These are phyloP conservation scores for Poecilobothrus nobilitatus DNA, from an alignment of 2,888 invertebrate genomes.

Conservation along the genomic window DNA sequence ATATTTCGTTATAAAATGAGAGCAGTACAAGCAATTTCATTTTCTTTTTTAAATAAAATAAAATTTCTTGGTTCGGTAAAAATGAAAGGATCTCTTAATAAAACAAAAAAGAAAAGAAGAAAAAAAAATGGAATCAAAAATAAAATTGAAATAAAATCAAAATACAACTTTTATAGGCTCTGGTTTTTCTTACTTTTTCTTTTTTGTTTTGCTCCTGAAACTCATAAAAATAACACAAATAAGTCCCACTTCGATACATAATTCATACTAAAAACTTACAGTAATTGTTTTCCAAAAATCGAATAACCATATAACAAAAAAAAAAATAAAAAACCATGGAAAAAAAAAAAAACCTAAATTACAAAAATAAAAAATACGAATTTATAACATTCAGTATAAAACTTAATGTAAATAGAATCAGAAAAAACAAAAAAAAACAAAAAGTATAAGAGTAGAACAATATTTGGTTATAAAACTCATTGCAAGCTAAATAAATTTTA, in stretches of 20 bases:
- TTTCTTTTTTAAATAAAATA: too few relatives aligned
- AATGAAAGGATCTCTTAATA: background rate
- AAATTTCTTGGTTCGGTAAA: background rate
- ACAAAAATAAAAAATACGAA: background rate
- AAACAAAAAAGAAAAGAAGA: background rate
- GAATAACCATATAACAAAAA: background rate
- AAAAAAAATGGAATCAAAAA: background rate
- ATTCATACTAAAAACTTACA: constrained; percentile 1
- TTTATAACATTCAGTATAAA: too few relatives aligned
- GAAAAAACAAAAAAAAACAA: background rate
- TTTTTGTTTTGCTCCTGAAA: background rate
- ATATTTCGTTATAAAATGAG: too few relatives aligned
- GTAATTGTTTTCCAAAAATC: constrained; percentile 4
- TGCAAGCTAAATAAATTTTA: background rate
- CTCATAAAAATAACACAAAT: background rate
- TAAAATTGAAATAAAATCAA: background rate
- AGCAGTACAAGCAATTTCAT: too few relatives aligned
- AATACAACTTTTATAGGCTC: background rate
- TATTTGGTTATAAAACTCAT: background rate
- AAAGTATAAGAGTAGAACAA: too few relatives aligned
- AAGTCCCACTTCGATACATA: background rate
- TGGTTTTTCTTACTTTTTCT: too few relatives aligned
- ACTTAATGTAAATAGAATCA: too few relatives aligned
- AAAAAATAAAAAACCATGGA: background rate
- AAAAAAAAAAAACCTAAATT: background rate